Percentiles rank a stretch among this genome's conserved stretches.
Evolutionary conservation across 2,797 vertebrate species (phyloP).

Genomic region (Pipistrellus pygmaeus): DNA sequence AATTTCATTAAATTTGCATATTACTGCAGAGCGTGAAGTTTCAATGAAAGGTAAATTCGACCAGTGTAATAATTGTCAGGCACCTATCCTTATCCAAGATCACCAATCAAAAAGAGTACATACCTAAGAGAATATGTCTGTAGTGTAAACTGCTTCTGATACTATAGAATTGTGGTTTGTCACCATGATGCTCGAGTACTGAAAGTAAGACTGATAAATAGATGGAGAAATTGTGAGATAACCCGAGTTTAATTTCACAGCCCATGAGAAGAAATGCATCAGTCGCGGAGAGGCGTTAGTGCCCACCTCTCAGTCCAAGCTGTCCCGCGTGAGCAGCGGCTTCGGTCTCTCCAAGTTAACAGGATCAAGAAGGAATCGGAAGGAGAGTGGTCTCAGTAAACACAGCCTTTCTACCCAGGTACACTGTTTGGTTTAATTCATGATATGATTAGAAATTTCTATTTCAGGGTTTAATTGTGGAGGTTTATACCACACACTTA

Average conservation of each 20-base stretch:
- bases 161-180: neutral
- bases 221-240: neutral
- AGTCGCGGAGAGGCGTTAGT: constrained; percentile 94
- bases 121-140: neutral
- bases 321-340: constrained; percentile 98
- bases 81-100: neutral
- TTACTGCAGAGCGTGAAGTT: neutral
- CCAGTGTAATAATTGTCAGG: neutral
- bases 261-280: constrained; percentile 97
- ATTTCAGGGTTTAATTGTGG: neutral
- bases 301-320: constrained; percentile 95
- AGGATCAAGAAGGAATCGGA: constrained; percentile 95
- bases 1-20: neutral
- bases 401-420: constrained; percentile 98
- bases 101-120: neutral
- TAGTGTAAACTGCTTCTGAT: neutral
- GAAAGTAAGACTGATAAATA: neutral
- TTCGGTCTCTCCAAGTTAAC: constrained; percentile 98
- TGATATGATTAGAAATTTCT: neutral
- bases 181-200: neutral
- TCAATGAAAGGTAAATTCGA: neutral
- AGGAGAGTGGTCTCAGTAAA: constrained; percentile 96
- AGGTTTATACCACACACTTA: neutral
- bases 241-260: constrained; percentile 84
- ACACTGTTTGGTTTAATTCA: neutral